Base-by-base conservation (phyloP, 2,797 vertebrate genomes). In the Pelodytes ibericus region DNA sequence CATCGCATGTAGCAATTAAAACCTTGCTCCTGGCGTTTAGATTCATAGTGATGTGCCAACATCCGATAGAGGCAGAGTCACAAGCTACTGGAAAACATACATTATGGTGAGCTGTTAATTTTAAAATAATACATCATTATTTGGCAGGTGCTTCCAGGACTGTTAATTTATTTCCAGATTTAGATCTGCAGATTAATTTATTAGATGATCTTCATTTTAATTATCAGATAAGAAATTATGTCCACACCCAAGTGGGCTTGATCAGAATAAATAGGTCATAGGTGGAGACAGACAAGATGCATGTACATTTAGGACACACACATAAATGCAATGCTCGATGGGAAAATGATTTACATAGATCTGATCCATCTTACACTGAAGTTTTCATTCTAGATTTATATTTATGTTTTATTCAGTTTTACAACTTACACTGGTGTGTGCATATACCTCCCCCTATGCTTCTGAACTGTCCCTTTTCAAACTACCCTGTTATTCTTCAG, bases 1-100 rank as follows among this genome's bases (percentile, higher is more conserved):
- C 81, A 80, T 83, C 61, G 27, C 81, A 84, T 84, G 81, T 88
- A 87, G 86, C 87, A 89, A 89, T 88, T 87, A 88, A 87, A 89
- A 86, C 75, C 84, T 85, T 82, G 84, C 89, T 86, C 66, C 77
- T 75, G 84, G 87, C 83, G 71, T 80, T 84, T 80, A 82, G 80
- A 83, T 36, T 80, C 81, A 75, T 66, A 67, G 4, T 76, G 80
- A 73, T 75, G 75, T 88, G 87, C 87, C 89, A 88, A 84, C 84
- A 87, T 83, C 83, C 81, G 83, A 84, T 83, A 86, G 82, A 84
- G 81, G 72, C 75, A 83, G 82, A 85, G 82, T 81, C 82, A 80
- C 81, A 81, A 74, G 84, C 80, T 86, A 9, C 67, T 82, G 82
- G 84, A 82, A 75, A 49, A 74, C 74, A 67, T 47, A 84, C 83